phyloP scores from a whole-genome alignment of 2,888 invertebrate species.

The Macrophya annulata region DNA sequence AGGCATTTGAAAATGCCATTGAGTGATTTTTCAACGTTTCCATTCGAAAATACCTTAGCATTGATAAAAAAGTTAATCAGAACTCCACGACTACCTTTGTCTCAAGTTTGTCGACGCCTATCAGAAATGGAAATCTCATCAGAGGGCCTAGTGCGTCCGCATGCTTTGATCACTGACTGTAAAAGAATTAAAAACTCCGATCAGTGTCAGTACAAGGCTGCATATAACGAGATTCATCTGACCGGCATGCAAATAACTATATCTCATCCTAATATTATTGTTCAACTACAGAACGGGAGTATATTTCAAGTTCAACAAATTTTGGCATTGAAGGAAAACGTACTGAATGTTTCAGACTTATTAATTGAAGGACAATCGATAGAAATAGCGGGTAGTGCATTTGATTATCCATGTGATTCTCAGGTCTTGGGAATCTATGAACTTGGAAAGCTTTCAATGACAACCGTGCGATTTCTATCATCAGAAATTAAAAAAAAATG shows the following conservation, averaged over 20 bases:
- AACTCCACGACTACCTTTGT: slow-evolving; percentile 22
- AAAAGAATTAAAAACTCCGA: neutral
- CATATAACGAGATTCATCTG: neutral
- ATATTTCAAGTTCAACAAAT: neutral
- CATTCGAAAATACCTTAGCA: slow-evolving; percentile 29
- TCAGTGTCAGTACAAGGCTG: slow-evolving; percentile 11
- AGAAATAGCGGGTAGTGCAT: slow-evolving; percentile 16
- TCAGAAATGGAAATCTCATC: slow-evolving; percentile 19
- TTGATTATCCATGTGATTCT: slow-evolving; percentile 55
- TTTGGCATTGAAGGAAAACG: slow-evolving; percentile 16
- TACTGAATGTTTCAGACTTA: slow-evolving; percentile 58
- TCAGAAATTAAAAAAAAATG: slow-evolving; percentile 49
- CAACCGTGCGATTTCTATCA: slow-evolving; percentile 18
- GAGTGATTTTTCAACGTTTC: slow-evolving; percentile 38
- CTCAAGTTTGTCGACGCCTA: slow-evolving; percentile 35
- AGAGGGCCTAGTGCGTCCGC: neutral
- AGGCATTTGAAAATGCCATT: slow-evolving; percentile 21
- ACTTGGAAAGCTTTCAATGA: slow-evolving; percentile 45
- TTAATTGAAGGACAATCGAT: slow-evolving; percentile 31
- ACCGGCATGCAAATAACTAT: slow-evolving; percentile 9
- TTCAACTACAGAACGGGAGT: slow-evolving; percentile 10
- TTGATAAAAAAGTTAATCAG: slow-evolving; percentile 10
- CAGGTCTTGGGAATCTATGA: slow-evolving; percentile 34
- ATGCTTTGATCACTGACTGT: slow-evolving; percentile 19
- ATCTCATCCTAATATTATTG: slow-evolving; percentile 10